Evolutionary conservation across 2,888 invertebrate genomes (phyloP).

Genomic region (Margaritifera margaritifera): DNA sequence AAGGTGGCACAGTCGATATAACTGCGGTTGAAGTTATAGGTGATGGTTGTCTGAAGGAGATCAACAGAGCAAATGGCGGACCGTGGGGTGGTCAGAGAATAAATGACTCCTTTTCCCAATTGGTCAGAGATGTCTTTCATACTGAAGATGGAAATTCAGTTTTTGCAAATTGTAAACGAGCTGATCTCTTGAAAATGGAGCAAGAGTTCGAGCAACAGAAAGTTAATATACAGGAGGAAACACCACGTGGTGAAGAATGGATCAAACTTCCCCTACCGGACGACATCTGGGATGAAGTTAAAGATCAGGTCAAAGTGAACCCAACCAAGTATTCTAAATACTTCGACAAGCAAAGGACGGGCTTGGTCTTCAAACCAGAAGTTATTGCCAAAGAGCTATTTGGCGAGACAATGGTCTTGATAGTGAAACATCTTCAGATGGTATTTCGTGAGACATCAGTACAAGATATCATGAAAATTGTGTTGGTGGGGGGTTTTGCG

Average conservation of each 20-base stretch:
- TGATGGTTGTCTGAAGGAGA: slow-evolving; percentile 16
- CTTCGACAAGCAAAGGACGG: slow-evolving; percentile 8
- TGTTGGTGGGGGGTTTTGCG: slow-evolving; percentile 29
- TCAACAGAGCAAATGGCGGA: slow-evolving; percentile 11
- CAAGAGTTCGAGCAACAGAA: slow-evolving; percentile 30
- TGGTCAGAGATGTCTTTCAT: slow-evolving; percentile 20
- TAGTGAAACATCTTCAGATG: slow-evolving; percentile 10
- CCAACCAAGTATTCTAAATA: neutral
- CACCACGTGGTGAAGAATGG: slow-evolving; percentile 5
- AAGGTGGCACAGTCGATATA: slow-evolving; percentile 30
- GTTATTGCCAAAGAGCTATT: slow-evolving; percentile 17
- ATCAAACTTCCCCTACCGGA: slow-evolving; percentile 17
- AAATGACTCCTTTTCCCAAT: slow-evolving; percentile 26
- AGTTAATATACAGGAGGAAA: slow-evolving; percentile 16
- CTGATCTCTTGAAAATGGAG: slow-evolving; percentile 22
- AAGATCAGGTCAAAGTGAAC: slow-evolving; percentile 8
- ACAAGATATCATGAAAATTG: slow-evolving; percentile 9
- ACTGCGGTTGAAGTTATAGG: slow-evolving; percentile 22
- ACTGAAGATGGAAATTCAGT: slow-evolving; percentile 15
- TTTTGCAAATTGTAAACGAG: slow-evolving; percentile 6
- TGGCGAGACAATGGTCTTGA: slow-evolving; percentile 9
- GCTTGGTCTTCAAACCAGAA: slow-evolving; percentile 16
- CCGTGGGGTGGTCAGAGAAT: slow-evolving; percentile 25
- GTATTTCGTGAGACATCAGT: slow-evolving; percentile 6
- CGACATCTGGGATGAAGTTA: slow-evolving; percentile 5